These are phyloP conservation scores for Tamias sibiricus DNA, from an alignment of 2,113 vertebrate species.

Conservation along the genomic window DNA sequence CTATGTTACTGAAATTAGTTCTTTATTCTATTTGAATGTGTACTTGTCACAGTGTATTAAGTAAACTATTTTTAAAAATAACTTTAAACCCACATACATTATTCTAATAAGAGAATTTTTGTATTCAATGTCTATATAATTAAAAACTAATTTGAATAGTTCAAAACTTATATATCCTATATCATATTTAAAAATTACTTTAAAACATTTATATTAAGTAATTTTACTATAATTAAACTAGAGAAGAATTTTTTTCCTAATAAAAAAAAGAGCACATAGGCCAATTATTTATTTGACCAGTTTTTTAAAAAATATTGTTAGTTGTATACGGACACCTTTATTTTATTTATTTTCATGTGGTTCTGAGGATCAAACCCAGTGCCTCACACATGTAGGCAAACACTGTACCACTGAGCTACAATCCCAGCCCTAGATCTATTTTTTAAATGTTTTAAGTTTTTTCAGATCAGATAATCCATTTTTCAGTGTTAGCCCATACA, in stretches of 20 bases:
- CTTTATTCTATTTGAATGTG: not conserved
- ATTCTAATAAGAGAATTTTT: slow-evolving; percentile 6
- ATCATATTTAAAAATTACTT: slow-evolving; percentile 18
- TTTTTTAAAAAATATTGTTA: not conserved
- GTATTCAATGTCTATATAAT: not conserved
- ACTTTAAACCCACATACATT: not conserved
- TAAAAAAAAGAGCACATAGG: not conserved
- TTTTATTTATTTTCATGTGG: too few species aligned
- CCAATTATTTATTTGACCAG: slow-evolving; percentile 6
- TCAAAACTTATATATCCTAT: not conserved
- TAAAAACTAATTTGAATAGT: slow-evolving; percentile 18
- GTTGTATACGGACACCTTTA: too few species aligned
- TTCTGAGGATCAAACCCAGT: too few species aligned
- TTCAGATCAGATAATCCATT: not conserved
- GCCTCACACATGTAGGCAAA: too few species aligned
- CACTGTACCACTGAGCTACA: too few species aligned
- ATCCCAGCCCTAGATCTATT: not conserved
- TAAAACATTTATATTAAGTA: not conserved
- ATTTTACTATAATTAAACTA: not conserved
- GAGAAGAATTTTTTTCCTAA: not conserved
- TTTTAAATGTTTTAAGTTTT: not conserved
- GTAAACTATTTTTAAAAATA: slow-evolving; percentile 10
- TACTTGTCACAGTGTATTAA: slow-evolving; percentile 16
- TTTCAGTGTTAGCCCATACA: not conserved
- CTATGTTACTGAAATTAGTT: not conserved